phyloP scores from a whole-genome alignment of 2,888 invertebrate species.

The Crocallis elinguaria region DNA sequence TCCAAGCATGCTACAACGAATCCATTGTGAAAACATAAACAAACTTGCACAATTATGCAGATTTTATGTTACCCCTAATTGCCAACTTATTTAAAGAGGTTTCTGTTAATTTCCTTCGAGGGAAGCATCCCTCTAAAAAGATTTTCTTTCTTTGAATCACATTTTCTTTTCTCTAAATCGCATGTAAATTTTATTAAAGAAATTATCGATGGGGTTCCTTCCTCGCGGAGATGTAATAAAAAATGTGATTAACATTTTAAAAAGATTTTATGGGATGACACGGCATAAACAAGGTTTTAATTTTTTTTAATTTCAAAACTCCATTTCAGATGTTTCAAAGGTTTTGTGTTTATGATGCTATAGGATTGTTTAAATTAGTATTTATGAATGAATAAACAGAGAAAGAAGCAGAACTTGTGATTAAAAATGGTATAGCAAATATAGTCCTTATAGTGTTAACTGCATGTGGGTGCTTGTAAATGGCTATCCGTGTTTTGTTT shows the following conservation, averaged over 20 bases:
- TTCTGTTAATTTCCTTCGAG: slow-evolving; percentile 71
- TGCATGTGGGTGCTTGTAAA: too few relatives aligned
- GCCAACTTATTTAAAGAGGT: slow-evolving; percentile 83
- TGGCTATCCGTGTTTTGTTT: too few relatives aligned
- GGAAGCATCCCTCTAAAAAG: slow-evolving; percentile 49
- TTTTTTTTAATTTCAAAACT: neutral
- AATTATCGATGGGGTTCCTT: slow-evolving; percentile 63
- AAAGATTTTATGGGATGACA: slow-evolving; percentile 25
- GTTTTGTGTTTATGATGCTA: neutral
- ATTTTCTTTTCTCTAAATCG: slow-evolving; percentile 62
- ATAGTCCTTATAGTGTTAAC: too few relatives aligned
- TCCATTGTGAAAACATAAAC: slow-evolving; percentile 78
- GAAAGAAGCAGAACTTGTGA: too few relatives aligned
- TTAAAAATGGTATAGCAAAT: too few relatives aligned
- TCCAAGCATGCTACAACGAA: slow-evolving; percentile 51
- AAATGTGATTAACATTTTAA: slow-evolving; percentile 53
- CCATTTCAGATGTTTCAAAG: neutral
- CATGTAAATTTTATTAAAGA: slow-evolving; percentile 75
- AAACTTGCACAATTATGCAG: slow-evolving; percentile 81
- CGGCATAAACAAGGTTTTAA: slow-evolving; percentile 11
- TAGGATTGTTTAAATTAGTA: neutral
- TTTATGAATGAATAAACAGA: too few relatives aligned
- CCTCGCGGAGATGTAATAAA: slow-evolving; percentile 53
- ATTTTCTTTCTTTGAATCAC: slow-evolving; percentile 66
- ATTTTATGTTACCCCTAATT: slow-evolving; percentile 84